These are phyloP conservation scores for Drosophila tropicalis DNA, from an alignment of 1,140 invertebrate genomes.

Conservation along the genomic window DNA sequence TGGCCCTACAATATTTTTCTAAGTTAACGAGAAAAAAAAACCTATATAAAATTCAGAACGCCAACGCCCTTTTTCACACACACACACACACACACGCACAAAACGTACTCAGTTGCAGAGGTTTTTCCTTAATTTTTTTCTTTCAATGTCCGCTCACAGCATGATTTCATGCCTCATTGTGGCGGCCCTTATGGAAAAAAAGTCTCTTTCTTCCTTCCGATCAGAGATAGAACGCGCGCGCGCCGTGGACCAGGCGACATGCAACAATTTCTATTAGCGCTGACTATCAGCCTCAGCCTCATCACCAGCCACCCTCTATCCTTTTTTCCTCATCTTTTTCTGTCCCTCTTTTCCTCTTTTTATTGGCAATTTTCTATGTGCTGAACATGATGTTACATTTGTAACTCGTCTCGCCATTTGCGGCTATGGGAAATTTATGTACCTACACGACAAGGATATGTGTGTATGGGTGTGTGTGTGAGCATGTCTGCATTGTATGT, in stretches of 20 bases:
- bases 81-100: not conserved
- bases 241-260: slow-evolving; percentile 39
- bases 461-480: slow-evolving; percentile 15
- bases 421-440: slow-evolving; percentile 49
- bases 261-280: slow-evolving; percentile 73
- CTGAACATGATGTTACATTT: slow-evolving; percentile 61
- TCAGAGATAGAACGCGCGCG: slow-evolving; percentile 56
- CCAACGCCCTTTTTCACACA: slow-evolving; percentile 39
- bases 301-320: not conserved
- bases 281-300: slow-evolving; percentile 33
- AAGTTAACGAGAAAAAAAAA: not conserved
- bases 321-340: slow-evolving; percentile 16
- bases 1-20: not conserved
- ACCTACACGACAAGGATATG: slow-evolving; percentile 16
- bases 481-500: slow-evolving; percentile 32
- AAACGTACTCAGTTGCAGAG: not conserved
- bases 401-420: slow-evolving; percentile 53
- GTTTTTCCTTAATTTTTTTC: not conserved
- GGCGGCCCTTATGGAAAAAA: slow-evolving; percentile 36
- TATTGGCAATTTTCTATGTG: slow-evolving; percentile 47
- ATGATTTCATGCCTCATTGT: slow-evolving; percentile 41
- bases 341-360: slow-evolving; percentile 11
- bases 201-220: slow-evolving; percentile 43
- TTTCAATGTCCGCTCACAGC: not conserved
- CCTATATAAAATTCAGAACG: slow-evolving; percentile 6